Evolutionary conservation across 2,888 invertebrate species (phyloP).

Genomic region (Sarcophaga carnaria): DNA sequence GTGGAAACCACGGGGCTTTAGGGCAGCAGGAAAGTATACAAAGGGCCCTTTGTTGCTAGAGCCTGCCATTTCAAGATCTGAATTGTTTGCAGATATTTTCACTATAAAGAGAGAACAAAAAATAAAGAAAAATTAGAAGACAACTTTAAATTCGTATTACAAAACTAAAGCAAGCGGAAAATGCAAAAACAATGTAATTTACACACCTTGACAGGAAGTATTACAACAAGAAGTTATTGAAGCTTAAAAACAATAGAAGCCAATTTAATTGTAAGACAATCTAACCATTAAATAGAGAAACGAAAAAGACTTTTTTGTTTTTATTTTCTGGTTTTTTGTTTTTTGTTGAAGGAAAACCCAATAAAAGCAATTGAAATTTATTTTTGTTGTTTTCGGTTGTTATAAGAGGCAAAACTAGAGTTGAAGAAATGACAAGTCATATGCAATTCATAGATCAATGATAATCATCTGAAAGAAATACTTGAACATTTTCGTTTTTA

Average conservation of each 20-base stretch:
- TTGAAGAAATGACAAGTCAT: conserved; percentile 52
- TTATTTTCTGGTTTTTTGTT: neutral
- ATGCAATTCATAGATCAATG: conserved; percentile 67
- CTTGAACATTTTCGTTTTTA: neutral
- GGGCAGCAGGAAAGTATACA: neutral
- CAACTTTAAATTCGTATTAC: neutral
- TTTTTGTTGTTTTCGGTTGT: conserved; percentile 4
- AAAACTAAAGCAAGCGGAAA: neutral
- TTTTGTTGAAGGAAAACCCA: neutral
- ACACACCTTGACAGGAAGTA: conserved; percentile 62
- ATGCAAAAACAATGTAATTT: conserved; percentile 26
- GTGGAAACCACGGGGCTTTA: conserved; percentile 47
- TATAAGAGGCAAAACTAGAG: neutral
- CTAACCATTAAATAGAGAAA: conserved; percentile 20
- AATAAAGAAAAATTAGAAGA: neutral
- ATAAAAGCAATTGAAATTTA: neutral
- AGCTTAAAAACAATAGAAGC: conserved; percentile 55
- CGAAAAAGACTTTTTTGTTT: neutral
- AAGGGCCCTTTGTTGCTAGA: neutral
- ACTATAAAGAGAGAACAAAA: conserved; percentile 38
- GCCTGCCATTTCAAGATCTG: conserved; percentile 26
- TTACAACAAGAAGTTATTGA: conserved; percentile 59
- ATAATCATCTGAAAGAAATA: conserved; percentile 56
- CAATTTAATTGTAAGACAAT: conserved; percentile 22
- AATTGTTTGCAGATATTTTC: neutral